phyloP scores from a whole-genome alignment of 35 echinoderm and acorn worm genomes.

The Lytechinus pictus region DNA sequence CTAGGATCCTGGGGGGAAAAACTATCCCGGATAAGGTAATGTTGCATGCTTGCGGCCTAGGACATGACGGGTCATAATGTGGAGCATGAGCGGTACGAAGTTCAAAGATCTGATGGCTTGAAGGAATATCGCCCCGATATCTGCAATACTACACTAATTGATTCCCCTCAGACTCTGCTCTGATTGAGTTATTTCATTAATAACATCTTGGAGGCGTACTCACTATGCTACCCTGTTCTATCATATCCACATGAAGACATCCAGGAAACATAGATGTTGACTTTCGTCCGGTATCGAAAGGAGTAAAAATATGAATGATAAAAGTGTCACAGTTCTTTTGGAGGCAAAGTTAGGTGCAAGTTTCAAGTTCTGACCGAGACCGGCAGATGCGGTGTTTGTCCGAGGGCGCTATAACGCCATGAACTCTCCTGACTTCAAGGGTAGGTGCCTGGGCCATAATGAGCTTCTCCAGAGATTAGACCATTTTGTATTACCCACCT shows the following conservation, averaged over 20 bases:
- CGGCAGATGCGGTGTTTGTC: background rate
- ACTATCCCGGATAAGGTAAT: background rate
- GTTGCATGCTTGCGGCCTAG: background rate
- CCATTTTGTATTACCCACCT: no score
- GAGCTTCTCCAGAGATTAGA: background rate
- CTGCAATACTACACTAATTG: slow-evolving; percentile 18
- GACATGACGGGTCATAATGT: background rate
- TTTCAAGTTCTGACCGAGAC: background rate
- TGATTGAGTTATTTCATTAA: slow-evolving; percentile 6
- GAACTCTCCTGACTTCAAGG: background rate
- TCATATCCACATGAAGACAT: background rate
- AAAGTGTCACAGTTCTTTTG: background rate
- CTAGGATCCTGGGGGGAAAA: background rate
- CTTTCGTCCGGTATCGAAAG: background rate
- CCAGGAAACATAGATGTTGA: background rate
- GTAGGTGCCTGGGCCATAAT: no score
- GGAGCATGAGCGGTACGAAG: background rate
- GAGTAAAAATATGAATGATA: background rate
- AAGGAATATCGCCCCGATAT: background rate
- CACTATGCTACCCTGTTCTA: background rate
- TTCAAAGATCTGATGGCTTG: background rate
- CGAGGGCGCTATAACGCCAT: background rate
- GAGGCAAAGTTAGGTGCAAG: background rate
- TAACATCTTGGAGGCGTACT: background rate
- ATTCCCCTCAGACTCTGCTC: background rate